Evolutionary conservation across 2,888 invertebrate species (phyloP), one percentile per base, ranked within the genome.

Genomic region (Ichneumoninae sp.): DNA sequence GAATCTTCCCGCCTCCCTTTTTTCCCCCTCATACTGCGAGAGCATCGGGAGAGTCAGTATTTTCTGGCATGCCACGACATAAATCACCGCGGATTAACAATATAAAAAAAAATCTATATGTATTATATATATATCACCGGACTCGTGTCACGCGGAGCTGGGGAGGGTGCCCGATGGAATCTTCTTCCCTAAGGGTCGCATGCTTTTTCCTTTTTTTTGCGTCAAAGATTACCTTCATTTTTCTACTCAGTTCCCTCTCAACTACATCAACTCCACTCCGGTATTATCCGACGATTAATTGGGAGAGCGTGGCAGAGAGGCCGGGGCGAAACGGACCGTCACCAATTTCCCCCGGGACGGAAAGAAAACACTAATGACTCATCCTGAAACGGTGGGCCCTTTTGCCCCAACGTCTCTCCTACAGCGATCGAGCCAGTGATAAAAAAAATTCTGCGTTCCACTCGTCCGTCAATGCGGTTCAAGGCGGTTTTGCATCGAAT

Each of bases 1-100:
- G 22, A 68, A 63, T 50, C 74, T 40, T 30, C 40, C 26, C n/a
- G 40, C 19, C 10, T 36, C 50, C n/a, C 26, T 57, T 52, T 40
- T 13, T 79, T 71, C 63, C 54, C 60, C 50, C 75, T 44, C 26
- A 71, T 75, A 36, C 71, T 70, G 60, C 74, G 16, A 65, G 79
- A 68, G 66, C 52, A 66, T 60, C 60, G 26, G 50, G 16, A 33
- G 44, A 40, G 47, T 6, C 30, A 22, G 36, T 36, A 47, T 69
- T 26, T 36, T 60, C 66, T 19, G 30, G 19, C 73, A 54, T 30
- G 71, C 44, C 65, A 16, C 86, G 82, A 88, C 85, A 89, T 90
- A 89, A 90, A 90, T 90, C 90, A 88, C 86, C 87, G 86, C 86
- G 86, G 89, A 89, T 90, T 90, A 90, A 89, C 88, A 88, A 90